phyloP scores from a whole-genome alignment of 2,113 vertebrate genomes.

The Actinemys pallida region DNA sequence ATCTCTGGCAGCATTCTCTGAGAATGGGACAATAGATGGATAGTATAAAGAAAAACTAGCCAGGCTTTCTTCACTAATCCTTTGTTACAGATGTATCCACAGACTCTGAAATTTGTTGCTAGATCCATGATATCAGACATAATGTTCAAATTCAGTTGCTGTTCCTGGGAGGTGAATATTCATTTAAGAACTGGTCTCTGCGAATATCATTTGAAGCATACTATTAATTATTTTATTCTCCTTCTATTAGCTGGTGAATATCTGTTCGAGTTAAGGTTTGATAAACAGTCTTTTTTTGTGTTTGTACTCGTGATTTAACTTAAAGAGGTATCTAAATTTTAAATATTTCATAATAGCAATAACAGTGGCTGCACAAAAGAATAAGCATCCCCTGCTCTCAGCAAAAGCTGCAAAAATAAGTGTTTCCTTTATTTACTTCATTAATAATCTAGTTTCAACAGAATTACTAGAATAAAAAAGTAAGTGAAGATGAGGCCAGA shows the following conservation, averaged over 20 bases:
- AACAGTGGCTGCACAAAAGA: background rate
- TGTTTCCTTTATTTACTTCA: background rate
- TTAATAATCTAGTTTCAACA: background rate
- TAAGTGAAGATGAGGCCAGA: background rate
- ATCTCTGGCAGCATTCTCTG: fast-evolving
- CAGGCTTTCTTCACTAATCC: background rate
- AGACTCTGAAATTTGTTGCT: background rate
- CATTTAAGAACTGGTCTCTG: background rate
- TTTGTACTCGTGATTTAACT: background rate
- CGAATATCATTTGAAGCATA: fast-evolving
- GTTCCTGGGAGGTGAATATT: background rate
- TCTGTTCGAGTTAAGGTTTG: background rate
- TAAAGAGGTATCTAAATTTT: background rate
- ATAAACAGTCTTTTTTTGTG: background rate
- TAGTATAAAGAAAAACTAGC: background rate
- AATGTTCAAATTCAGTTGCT: background rate
- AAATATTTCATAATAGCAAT: background rate
- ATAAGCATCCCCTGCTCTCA: background rate
- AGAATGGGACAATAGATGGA: background rate
- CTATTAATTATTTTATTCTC: background rate
- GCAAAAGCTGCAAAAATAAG: background rate
- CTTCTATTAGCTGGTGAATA: background rate
- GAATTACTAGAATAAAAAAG: background rate
- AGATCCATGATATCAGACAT: background rate
- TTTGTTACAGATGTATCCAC: background rate